Evolutionary conservation across 2,888 invertebrate genomes (phyloP).

Genomic region (Tinea trinotella): DNA sequence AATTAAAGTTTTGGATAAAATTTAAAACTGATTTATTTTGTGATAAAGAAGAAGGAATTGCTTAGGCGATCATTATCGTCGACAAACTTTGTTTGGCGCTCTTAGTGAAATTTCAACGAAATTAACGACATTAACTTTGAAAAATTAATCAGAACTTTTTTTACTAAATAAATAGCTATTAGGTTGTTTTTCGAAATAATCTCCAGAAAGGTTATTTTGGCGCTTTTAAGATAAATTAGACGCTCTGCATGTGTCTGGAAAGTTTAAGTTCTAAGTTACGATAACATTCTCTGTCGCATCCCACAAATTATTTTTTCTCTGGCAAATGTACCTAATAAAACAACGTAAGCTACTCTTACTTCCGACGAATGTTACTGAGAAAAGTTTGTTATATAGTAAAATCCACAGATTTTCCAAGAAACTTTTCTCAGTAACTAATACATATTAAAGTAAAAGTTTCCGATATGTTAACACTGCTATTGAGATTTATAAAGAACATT

Average conservation of each 20-base stretch:
- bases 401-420: not conserved
- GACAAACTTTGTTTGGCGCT: slow-evolving; percentile 27
- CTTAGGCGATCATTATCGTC: slow-evolving; percentile 31
- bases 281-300: too few species aligned
- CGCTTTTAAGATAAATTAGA: not conserved
- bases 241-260: slow-evolving; percentile 2
- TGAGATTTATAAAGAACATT: too few species aligned
- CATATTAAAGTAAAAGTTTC: too few species aligned
- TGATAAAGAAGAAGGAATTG: slow-evolving; percentile 24
- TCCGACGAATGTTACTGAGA: not conserved
- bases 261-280: slow-evolving; percentile 1
- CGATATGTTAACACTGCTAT: too few species aligned
- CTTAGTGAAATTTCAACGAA: slow-evolving; percentile 26
- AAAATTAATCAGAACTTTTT: slow-evolving; percentile 7
- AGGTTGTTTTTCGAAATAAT: not conserved
- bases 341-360: not conserved
- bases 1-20: slow-evolving; percentile 31
- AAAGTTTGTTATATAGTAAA: too few species aligned
- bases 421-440: too few species aligned
- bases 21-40: slow-evolving; percentile 26
- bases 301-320: not conserved
- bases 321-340: not conserved
- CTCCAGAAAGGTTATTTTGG: not conserved
- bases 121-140: slow-evolving; percentile 14
- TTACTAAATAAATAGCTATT: not conserved